Percentiles rank a stretch among this genome's conserved stretches.
Evolutionary conservation across 2,888 invertebrate genomes (phyloP).

Genomic region (Anthrax anthrax): DNA sequence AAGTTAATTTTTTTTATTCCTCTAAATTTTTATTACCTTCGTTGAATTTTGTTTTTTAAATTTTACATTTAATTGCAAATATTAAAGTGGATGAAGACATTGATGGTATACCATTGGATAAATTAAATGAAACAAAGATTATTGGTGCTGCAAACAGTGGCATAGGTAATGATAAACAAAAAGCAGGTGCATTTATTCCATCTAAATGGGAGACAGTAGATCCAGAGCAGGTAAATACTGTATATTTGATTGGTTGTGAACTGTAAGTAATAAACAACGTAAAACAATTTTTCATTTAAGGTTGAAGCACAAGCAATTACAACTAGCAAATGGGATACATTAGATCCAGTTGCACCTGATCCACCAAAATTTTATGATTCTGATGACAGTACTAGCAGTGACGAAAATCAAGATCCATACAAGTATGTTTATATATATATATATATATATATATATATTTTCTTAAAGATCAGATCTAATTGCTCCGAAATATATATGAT

Average conservation of each 20-base stretch:
- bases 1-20: conserved; percentile 17
- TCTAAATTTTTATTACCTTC: neutral
- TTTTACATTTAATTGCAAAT: too few relatives aligned
- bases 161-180: too few relatives aligned
- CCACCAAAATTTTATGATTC: conserved; percentile 30
- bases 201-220: conserved; percentile 97
- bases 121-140: conserved; percentile 19
- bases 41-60: too few relatives aligned
- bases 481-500: neutral
- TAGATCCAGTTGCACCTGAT: conserved; percentile 39
- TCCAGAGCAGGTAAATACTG: conserved; percentile 49
- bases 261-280: too few relatives aligned
- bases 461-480: too few relatives aligned
- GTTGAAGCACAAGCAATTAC: conserved; percentile 71
- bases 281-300: conserved; percentile 13
- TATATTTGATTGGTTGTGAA: too few relatives aligned
- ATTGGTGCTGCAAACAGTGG: conserved; percentile 23
- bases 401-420: conserved; percentile 5
- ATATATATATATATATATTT: too few relatives aligned
- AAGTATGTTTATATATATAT: too few relatives aligned
- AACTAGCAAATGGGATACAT: conserved; percentile 75
- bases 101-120: conserved; percentile 56
- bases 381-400: conserved; percentile 22
- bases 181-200: conserved; percentile 61
- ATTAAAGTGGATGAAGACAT: conserved; percentile 56